Percentiles rank a stretch among this genome's conserved stretches.
Evolutionary conservation across 1,140 invertebrate genomes (phyloP).

Genomic region (Brachystomella parvula): DNA sequence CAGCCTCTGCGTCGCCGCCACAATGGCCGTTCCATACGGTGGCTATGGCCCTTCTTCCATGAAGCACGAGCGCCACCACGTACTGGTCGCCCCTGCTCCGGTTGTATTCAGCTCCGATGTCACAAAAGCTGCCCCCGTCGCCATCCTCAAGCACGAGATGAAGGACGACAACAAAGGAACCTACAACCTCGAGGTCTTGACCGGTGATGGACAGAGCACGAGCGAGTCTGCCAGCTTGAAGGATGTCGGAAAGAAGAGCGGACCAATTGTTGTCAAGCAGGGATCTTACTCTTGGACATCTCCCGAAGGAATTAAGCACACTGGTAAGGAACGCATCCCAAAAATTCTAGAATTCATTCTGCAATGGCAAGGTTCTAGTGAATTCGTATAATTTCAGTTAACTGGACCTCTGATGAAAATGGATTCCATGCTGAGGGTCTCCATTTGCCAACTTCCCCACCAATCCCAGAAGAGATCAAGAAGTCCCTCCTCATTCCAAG

Average conservation of each 20-base stretch:
- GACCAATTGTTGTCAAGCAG: slow-evolving; percentile 22
- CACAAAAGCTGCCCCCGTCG: not conserved
- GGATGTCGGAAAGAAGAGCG: slow-evolving; percentile 7
- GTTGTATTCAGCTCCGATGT: not conserved
- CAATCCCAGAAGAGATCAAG: slow-evolving; percentile 24
- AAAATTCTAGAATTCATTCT: not conserved
- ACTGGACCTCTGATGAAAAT: slow-evolving; percentile 34
- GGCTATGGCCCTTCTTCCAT: not conserved
- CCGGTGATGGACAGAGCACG: not conserved
- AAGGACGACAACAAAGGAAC: slow-evolving; percentile 38
- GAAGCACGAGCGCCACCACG: not conserved
- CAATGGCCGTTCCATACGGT: not conserved
- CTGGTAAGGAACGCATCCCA: not conserved
- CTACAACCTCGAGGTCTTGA: slow-evolving; percentile 19
- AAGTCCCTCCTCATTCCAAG: not conserved
- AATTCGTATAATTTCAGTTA: slow-evolving; percentile 1
- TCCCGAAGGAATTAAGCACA: not conserved
- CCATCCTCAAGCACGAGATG: slow-evolving; percentile 14
- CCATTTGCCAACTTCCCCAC: slow-evolving; percentile 28
- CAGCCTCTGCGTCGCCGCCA: not conserved
- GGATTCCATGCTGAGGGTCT: slow-evolving; percentile 21
- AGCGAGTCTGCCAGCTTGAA: slow-evolving; percentile 8
- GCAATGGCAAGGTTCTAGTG: not conserved
- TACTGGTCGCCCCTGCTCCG: not conserved
- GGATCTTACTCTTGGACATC: slow-evolving; percentile 21